Conservation (phyloP, 2,113 vertebrate species). For the Turdus rufiventris region DNA sequence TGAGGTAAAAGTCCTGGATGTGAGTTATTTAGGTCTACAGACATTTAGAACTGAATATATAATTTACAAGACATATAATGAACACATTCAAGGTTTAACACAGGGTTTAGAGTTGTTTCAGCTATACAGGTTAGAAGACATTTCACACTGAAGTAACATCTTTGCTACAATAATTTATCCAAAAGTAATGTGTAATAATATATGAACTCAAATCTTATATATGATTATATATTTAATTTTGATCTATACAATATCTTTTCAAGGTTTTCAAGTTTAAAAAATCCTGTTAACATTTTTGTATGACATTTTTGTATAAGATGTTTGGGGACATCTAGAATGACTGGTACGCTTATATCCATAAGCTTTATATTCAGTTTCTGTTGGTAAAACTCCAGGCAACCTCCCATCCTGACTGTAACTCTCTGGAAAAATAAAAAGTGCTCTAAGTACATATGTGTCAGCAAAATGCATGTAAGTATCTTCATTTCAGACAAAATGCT, state of each 20-base stretch:
- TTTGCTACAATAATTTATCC: not conserved
- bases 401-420: fast-evolving
- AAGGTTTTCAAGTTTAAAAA: not conserved
- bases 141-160: not conserved
- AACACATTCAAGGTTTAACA: not conserved
- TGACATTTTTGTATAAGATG: not conserved
- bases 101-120: not conserved
- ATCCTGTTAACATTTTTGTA: not conserved
- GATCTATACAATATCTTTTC: not conserved
- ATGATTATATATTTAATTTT: not conserved
- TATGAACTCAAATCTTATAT: not conserved
- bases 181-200: not conserved
- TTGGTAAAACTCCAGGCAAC: not conserved
- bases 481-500: not conserved
- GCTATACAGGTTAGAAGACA: not conserved
- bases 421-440: not conserved
- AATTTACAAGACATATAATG: not conserved
- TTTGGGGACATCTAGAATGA: not conserved
- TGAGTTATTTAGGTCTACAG: not conserved
- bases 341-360: not conserved
- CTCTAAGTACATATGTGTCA: not conserved
- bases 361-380: not conserved
- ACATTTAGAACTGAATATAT: not conserved
- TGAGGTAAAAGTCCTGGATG: not conserved
- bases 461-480: not conserved